These are phyloP conservation scores for Oreochromis spilurus DNA, from an alignment of 2,113 vertebrate species.

Conservation along the genomic window DNA sequence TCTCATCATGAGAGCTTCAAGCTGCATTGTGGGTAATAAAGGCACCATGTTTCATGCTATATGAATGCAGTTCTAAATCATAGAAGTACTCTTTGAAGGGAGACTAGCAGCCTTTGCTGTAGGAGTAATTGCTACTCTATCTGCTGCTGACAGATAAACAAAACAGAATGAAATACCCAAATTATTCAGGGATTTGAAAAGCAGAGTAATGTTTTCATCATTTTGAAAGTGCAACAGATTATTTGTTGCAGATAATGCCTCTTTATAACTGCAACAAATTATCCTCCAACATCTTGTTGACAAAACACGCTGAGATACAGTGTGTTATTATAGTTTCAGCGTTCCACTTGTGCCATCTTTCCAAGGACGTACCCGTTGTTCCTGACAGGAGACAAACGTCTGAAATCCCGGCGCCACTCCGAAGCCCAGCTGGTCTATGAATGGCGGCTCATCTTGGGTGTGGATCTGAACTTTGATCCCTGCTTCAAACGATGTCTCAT, in stretches of 20 bases:
- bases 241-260: neutral
- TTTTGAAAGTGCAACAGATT: neutral
- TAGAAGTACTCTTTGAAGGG: neutral
- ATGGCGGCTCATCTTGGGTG: slow-evolving; percentile 92
- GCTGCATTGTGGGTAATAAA: neutral
- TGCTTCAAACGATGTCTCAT: slow-evolving; percentile 96
- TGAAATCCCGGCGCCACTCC: slow-evolving; percentile 97
- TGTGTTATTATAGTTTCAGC: neutral
- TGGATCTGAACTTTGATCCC: slow-evolving; percentile 99
- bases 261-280: neutral
- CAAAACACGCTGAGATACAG: neutral
- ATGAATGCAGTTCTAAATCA: neutral
- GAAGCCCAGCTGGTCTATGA: slow-evolving; percentile 98
- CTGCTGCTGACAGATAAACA: neutral
- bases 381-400: slow-evolving; percentile 98
- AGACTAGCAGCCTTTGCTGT: neutral
- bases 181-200: neutral
- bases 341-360: neutral
- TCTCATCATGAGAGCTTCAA: neutral
- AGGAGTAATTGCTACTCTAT: neutral
- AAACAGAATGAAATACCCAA: neutral
- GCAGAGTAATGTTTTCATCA: neutral
- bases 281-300: neutral
- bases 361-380: slow-evolving; percentile 84
- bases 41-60: neutral